phyloP scores from a whole-genome alignment of 2,888 invertebrate genomes.

The Herminia tarsipennalis region DNA sequence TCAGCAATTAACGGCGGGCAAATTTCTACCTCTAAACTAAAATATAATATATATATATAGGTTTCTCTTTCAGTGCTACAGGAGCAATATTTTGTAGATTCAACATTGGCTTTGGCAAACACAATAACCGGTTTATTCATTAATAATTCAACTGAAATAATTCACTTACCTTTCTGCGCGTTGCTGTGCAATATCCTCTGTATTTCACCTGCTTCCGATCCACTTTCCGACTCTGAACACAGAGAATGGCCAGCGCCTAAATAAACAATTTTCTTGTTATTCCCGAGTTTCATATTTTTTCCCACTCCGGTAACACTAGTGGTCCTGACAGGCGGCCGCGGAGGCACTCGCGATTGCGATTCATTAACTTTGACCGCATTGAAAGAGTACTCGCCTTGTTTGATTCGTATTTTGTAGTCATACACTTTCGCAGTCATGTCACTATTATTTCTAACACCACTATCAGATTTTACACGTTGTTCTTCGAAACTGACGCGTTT shows the following conservation, averaged over 20 bases:
- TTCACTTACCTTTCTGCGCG: conserved; percentile 52
- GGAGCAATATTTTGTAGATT: neutral
- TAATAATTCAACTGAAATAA: conserved; percentile 9
- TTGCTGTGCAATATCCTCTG: conserved; percentile 85
- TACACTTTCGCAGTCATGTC: conserved; percentile 43
- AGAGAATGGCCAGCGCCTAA: conserved; percentile 50
- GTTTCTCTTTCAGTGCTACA: too few species aligned
- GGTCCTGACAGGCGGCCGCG: conserved; percentile 69
- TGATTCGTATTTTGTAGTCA: conserved; percentile 36
- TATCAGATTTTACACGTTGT: conserved; percentile 37
- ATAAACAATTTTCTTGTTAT: conserved; percentile 49
- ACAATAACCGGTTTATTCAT: neutral
- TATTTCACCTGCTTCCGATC: conserved; percentile 90
- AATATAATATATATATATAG: too few species aligned
- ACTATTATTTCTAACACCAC: conserved; percentile 32
- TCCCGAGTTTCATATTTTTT: conserved; percentile 45
- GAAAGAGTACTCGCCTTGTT: conserved; percentile 25
- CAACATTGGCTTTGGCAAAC: neutral
- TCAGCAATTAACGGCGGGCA: neutral
- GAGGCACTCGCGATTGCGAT: conserved; percentile 51
- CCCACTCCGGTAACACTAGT: conserved; percentile 61
- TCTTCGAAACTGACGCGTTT: conserved; percentile 72
- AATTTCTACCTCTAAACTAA: too few species aligned
- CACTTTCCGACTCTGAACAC: conserved; percentile 88
- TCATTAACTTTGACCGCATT: conserved; percentile 41